These are phyloP conservation scores for Pardosa pseudoannulata DNA, from an alignment of 2,888 invertebrate species.

Conservation along the genomic window DNA sequence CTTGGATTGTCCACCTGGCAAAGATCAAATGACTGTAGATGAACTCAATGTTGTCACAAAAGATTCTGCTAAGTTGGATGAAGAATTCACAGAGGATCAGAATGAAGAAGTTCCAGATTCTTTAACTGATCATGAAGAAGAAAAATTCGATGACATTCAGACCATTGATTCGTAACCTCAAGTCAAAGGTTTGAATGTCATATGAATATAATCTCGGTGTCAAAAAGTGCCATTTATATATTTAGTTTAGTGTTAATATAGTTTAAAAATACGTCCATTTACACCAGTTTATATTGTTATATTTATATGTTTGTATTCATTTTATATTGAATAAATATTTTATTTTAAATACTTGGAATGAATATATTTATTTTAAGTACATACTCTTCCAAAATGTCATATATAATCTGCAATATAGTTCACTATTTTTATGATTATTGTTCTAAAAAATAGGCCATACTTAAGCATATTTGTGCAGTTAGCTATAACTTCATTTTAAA, in stretches of 20 bases:
- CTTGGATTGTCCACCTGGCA: constrained; percentile 56
- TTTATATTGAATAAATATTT: background rate
- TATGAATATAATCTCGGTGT: background rate
- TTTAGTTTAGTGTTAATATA: constrained; percentile 11
- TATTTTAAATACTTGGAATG: no score
- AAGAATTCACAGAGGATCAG: constrained; percentile 42
- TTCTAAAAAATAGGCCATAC: no score
- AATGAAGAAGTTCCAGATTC: constrained; percentile 26
- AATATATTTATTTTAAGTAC: no score
- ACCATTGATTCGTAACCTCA: constrained; percentile 38
- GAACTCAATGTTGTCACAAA: constrained; percentile 48
- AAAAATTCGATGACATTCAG: constrained; percentile 57
- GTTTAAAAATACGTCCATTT: constrained; percentile 54
- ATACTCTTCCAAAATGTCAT: no score
- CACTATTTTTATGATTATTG: no score
- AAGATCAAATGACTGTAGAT: constrained; percentile 60
- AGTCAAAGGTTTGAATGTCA: background rate
- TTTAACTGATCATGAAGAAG: constrained; percentile 37
- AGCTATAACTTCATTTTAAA: no score
- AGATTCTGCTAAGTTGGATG: constrained; percentile 48
- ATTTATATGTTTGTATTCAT: background rate
- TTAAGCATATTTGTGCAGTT: no score
- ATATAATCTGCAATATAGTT: no score
- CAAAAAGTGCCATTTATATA: constrained; percentile 30
- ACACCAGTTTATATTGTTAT: background rate